Evolutionary conservation across 2,888 invertebrate genomes (phyloP), one percentile per base, ranked within the genome.

Genomic region (Disparrhopalites patrizii): DNA sequence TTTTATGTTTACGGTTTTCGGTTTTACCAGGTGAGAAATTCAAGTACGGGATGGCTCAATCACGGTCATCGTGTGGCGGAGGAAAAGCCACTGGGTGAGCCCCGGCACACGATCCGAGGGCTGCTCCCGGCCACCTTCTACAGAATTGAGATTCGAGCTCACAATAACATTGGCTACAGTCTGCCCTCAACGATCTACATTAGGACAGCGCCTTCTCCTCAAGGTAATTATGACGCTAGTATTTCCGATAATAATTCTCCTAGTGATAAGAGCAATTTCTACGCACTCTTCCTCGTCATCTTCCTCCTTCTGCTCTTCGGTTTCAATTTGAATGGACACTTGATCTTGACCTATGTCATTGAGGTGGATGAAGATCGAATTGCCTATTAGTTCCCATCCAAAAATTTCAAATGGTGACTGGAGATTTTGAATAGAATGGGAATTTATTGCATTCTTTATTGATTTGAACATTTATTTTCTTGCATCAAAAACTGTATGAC

Each of bases 121-220:
- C 83, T 96, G 23, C 82, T 82, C 62, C 86, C 93, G 0, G 89
- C 92, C 78, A 89, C 91, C 4, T 86, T 85, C 73, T 95, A 96
- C 82, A 86, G 85, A 77, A 87, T 93, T 77, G 89, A 91, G 77
- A 82, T 95, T 65, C 83, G 86, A 73, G 95, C 94, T 51, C 89
- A 89, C 79, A 96, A 96, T 80, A 81, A 85, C 27, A 88, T 94
- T 70, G 95, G 94, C 65, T 87, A 82, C 80, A 91, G 93, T 76
- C 82, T 85, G 67, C 87, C 91, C 1, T 88, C 89, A 47, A 85
- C 86, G 77, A 84, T 91, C 74, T 85, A 87, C 78, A 84, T 94
- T 79, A 90, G 88, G 82, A 94, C 94, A 72, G 88, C 90, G 1
- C 67, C 68, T 33, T 50, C 65, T 36, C 70, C 72, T 77, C 85